Conservation (phyloP, 2,797 vertebrate genomes). For the Columba guinea region DNA sequence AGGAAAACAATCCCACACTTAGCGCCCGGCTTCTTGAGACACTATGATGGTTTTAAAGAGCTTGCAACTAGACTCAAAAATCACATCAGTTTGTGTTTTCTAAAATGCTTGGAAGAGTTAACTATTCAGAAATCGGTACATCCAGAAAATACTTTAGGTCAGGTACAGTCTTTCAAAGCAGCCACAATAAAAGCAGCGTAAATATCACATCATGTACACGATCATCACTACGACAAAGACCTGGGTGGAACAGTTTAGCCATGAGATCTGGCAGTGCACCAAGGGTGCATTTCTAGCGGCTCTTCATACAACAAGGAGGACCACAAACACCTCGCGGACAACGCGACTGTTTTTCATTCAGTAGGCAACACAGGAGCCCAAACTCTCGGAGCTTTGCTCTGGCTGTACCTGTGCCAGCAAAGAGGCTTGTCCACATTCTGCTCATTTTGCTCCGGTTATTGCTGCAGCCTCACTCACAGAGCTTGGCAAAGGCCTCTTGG, state of each 20-base stretch:
- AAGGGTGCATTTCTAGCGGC: neutral
- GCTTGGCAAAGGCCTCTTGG: neutral
- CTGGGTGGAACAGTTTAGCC: neutral
- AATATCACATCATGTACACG: fast-evolving
- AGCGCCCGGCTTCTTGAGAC: neutral
- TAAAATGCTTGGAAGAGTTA: neutral
- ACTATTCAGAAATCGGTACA: neutral
- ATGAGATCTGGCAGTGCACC: neutral
- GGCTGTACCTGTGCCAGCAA: neutral
- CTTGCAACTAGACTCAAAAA: neutral
- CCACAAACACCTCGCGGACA: too few species aligned
- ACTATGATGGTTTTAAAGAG: neutral
- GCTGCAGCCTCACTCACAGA: neutral
- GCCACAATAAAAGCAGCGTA: neutral
- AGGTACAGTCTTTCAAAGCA: neutral
- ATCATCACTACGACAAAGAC: neutral
- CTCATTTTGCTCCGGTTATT: neutral
- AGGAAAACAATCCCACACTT: neutral
- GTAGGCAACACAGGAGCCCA: neutral
- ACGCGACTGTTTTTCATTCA: neutral
- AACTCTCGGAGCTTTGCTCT: neutral
- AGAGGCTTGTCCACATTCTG: neutral
- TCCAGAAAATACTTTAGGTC: neutral
- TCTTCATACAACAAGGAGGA: neutral
- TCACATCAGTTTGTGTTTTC: neutral